Base-by-base conservation (phyloP, 37 sponge, comb jelly and placozoan genomes). In the Eunapius fragilis region DNA sequence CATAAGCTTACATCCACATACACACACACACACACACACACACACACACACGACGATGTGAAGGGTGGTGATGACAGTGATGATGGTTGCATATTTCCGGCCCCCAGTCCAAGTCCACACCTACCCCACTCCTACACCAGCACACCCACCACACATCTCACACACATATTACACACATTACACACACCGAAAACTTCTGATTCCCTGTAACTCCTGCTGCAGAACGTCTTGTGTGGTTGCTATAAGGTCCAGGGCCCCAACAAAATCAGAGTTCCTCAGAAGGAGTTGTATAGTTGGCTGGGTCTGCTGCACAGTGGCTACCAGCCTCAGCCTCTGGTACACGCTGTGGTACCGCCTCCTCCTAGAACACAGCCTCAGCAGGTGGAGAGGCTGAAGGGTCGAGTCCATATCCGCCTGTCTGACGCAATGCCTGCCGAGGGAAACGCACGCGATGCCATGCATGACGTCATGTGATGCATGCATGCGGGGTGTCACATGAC, bases 241-340 rank as follows among this genome's bases (percentile, higher is more conserved):
- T 49, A 99, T 99, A 28, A 99, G 91, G 67, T 97, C 99, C 58
- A 99, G 82, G 22, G 99, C 97, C 35, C 94, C 99, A 7, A 99
- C 94, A 85, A 94, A 97, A 79, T 99, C 99, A 24, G 92, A 92
- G 25, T 89, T 90, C 2, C 88, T 85, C 37, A 97, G 94, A 35
- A 97, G 89, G n/a, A 95, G 85, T 50, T 99, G 97, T 30, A 99
- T 99, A 73, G 96, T 99, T 35, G 97, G 96, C 45, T 95, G 99
- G 30, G 99, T 97, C 83, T 99, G 94, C 41, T 93, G 92, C 3
- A 99, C 97, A 3, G 90, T 89, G 17, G 92, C 69, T 82, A 99
- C 89, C 68, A 97, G 74, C 69, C 91, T 83, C 38, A 97, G 76
- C 92, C 91, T 92, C 37, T 85, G 71, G 70, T 77, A 74, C 25